Conservation (phyloP, 1,140 invertebrate species). For the Drosophila erecta region DNA sequence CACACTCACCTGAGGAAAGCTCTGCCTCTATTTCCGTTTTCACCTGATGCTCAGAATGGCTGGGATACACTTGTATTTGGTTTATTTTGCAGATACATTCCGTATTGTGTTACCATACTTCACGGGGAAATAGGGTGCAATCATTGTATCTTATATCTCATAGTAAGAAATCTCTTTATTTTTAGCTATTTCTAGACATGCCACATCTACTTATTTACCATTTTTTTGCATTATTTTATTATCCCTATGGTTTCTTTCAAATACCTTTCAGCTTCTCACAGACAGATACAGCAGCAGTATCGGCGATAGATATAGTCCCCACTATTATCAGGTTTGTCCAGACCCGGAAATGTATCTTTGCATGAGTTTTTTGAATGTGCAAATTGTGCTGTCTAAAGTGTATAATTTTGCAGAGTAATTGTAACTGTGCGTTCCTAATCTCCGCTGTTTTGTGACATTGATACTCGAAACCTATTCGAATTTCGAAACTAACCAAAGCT, state of each 20-base stretch:
- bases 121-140: too few species aligned
- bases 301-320: slow-evolving; percentile 81
- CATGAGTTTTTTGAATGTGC: neutral
- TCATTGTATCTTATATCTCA: too few species aligned
- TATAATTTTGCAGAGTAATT: too few species aligned
- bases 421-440: too few species aligned
- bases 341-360: neutral
- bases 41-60: slow-evolving; percentile 43
- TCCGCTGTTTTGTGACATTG: neutral
- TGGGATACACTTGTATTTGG: slow-evolving; percentile 5
- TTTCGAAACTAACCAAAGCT: slow-evolving; percentile 15
- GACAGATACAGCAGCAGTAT: slow-evolving; percentile 81
- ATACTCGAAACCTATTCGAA: neutral
- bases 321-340: slow-evolving; percentile 80
- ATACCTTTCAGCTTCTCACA: slow-evolving; percentile 65
- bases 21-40: slow-evolving; percentile 46
- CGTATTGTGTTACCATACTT: neutral
- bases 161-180: too few species aligned
- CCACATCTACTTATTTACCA: too few species aligned
- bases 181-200: too few species aligned
- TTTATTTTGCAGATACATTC: neutral
- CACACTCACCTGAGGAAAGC: slow-evolving; percentile 49
- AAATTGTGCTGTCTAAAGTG: neutral
- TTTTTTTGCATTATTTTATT: neutral
- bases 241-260: neutral